phyloP scores from a whole-genome alignment of 1,140 invertebrate genomes.

The Aphidius gifuensis region DNA sequence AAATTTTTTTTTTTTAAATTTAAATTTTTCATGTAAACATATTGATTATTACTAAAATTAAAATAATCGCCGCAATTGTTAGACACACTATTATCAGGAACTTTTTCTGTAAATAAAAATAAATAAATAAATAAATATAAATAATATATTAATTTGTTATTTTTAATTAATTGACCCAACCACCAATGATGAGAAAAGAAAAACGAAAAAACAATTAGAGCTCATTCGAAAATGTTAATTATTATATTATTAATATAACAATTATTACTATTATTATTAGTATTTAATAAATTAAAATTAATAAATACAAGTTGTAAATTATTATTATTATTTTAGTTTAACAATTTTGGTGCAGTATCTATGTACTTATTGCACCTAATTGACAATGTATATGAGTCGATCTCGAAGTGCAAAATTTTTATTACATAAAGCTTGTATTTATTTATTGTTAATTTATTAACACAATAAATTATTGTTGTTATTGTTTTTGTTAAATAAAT shows the following conservation, averaged over 20 bases:
- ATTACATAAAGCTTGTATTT: constrained; percentile 6
- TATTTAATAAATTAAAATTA: constrained; percentile 5
- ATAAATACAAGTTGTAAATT: too few species aligned
- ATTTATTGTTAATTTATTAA: neutral
- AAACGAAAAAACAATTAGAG: neutral
- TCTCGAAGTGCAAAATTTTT: constrained; percentile 24
- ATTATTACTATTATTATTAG: constrained; percentile 20
- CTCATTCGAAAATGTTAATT: too few species aligned
- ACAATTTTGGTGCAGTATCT: too few species aligned
- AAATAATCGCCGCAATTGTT: constrained; percentile 69
- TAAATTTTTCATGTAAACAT: constrained; percentile 32
- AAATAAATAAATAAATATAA: constrained; percentile 41
- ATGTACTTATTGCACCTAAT: constrained; percentile 17
- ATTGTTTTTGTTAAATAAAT: neutral
- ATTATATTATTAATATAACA: neutral
- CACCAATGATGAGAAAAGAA: constrained; percentile 1
- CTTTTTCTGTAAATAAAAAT: constrained; percentile 78
- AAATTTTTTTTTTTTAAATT: constrained; percentile 14
- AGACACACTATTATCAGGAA: constrained; percentile 79
- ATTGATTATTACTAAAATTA: constrained; percentile 68
- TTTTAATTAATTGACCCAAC: constrained; percentile 1
- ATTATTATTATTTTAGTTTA: too few species aligned
- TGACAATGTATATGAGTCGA: constrained; percentile 17
- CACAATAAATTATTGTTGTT: constrained; percentile 1
- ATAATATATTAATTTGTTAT: neutral